These are phyloP conservation scores for Conistra vaccinii DNA, from an alignment of 2,888 invertebrate species.

Conservation along the genomic window DNA sequence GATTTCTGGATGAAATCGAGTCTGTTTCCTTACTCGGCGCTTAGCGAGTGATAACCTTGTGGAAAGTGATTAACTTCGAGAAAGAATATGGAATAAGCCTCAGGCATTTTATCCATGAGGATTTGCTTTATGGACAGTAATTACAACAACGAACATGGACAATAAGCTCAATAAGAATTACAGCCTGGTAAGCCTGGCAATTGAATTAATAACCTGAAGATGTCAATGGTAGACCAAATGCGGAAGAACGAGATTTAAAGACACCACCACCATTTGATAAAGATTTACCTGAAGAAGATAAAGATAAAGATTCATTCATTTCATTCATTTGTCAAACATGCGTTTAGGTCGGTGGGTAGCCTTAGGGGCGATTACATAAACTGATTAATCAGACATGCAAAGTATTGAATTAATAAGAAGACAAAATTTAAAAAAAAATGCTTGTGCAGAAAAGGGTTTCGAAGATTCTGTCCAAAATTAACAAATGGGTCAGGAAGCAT, in stretches of 20 bases:
- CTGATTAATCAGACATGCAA: too few species aligned
- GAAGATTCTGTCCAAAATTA: neutral
- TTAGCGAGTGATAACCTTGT: slow-evolving; percentile 34
- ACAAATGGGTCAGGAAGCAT: slow-evolving; percentile 8
- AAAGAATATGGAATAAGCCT: slow-evolving; percentile 1
- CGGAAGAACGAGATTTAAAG: neutral
- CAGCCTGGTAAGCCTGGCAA: neutral
- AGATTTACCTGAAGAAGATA: neutral
- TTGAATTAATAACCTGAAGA: neutral
- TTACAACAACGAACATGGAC: neutral
- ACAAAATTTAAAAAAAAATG: neutral
- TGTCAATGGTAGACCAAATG: neutral
- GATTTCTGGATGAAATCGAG: slow-evolving; percentile 84
- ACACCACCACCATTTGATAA: neutral
- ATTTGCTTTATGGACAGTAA: neutral
- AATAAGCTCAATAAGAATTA: neutral
- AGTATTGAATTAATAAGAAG: too few species aligned
- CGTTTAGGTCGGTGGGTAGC: too few species aligned
- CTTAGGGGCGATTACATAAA: too few species aligned
- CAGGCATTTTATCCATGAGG: neutral
- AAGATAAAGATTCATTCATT: too few species aligned
- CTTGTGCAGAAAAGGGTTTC: neutral
- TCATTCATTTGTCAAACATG: too few species aligned
- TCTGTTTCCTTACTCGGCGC: slow-evolving; percentile 68
- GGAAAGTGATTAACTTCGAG: slow-evolving; percentile 19